Percentiles rank a stretch among this genome's conserved stretches.
These are phyloP conservation scores for Conomelus anceps DNA, from an alignment of 2,888 invertebrate species.

Conservation along the genomic window DNA sequence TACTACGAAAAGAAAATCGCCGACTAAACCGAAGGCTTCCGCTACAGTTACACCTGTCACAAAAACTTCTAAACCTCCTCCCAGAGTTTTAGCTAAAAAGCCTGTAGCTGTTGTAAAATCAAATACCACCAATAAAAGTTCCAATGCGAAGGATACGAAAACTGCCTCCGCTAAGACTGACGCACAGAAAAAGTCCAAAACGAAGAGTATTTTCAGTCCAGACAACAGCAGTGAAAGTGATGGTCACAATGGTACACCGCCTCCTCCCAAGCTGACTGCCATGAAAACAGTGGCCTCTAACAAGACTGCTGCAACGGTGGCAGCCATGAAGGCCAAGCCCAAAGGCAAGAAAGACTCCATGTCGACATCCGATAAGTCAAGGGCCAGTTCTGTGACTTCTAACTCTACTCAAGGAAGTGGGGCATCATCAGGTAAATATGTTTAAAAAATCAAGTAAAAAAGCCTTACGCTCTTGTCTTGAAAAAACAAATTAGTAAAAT, in stretches of 20 bases:
- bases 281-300: conserved; percentile 42
- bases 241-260: conserved; percentile 37
- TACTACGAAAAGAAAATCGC: conserved; percentile 46
- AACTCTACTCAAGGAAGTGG: conserved; percentile 33
- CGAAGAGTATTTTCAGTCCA: conserved; percentile 65
- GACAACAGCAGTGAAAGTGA: conserved; percentile 66
- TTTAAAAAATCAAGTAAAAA: not conserved
- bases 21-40: conserved; percentile 56
- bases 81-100: conserved; percentile 40
- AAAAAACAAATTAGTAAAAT: too few species aligned
- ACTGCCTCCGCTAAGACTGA: conserved; percentile 33
- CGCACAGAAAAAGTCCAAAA: conserved; percentile 55
- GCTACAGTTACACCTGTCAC: conserved; percentile 52
- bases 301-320: conserved; percentile 38
- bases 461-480: too few species aligned
- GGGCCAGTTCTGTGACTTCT: conserved; percentile 34
- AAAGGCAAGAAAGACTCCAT: conserved; percentile 34
- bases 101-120: conserved; percentile 35
- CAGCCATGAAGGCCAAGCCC: conserved; percentile 41
- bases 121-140: conserved; percentile 39
- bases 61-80: conserved; percentile 47
- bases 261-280: conserved; percentile 43
- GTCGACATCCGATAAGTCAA: conserved; percentile 30
- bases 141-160: conserved; percentile 36
- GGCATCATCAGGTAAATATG: conserved; percentile 33